A percentile compares a stretch with the other conserved stretches of the same genome.
These are phyloP conservation scores for Drosophila meridiana DNA, from an alignment of 2,888 invertebrate species.

Conservation along the genomic window DNA sequence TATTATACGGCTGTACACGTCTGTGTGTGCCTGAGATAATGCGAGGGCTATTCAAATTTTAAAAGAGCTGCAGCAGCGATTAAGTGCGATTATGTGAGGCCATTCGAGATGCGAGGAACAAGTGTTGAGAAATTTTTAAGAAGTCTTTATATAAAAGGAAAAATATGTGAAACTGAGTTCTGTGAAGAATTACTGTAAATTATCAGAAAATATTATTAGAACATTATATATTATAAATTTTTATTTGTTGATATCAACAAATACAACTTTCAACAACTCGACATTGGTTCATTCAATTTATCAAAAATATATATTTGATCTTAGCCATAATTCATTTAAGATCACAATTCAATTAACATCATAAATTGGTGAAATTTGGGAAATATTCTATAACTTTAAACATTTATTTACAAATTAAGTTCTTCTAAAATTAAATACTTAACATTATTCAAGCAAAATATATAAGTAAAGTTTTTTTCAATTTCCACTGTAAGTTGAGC, in stretches of 20 bases:
- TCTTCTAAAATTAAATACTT: slow-evolving; percentile 4
- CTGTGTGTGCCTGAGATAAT: slow-evolving; percentile 1
- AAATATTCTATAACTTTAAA: too few species aligned
- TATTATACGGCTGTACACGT: slow-evolving; percentile 8
- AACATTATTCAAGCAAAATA: slow-evolving; percentile 36
- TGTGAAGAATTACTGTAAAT: neutral
- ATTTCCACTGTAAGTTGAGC: slow-evolving; percentile 48
- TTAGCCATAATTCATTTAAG: too few species aligned
- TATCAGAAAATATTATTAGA: too few species aligned
- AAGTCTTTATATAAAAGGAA: neutral
- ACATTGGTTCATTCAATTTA: too few species aligned
- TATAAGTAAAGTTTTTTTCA: slow-evolving; percentile 17
- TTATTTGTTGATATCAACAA: too few species aligned
- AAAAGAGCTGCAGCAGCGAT: slow-evolving; percentile 24
- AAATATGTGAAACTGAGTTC: neutral
- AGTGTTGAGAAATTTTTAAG: neutral
- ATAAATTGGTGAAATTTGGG: too few species aligned
- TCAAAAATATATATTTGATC: too few species aligned
- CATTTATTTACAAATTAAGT: too few species aligned
- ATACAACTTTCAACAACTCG: too few species aligned
- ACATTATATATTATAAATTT: too few species aligned
- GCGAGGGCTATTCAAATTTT: slow-evolving; percentile 18
- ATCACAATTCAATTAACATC: too few species aligned
- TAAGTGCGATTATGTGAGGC: slow-evolving; percentile 22
- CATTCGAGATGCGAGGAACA: neutral